Base-by-base conservation (phyloP, 2,888 invertebrate species). In the Andrena flavipes region DNA sequence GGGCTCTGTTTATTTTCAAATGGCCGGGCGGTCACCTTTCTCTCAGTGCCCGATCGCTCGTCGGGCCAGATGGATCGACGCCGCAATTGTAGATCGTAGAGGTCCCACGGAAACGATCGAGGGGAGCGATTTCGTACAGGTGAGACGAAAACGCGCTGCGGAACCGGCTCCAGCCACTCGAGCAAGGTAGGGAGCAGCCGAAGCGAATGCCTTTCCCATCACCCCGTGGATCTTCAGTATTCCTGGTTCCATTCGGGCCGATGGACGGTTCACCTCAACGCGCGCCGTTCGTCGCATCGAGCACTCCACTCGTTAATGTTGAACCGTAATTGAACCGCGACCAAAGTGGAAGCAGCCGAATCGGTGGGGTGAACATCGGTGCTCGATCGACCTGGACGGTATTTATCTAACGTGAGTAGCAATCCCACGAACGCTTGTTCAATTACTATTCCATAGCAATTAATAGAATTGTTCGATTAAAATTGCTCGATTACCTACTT, bases 191-290 rank as follows among this genome's bases (percentile, higher is more conserved):
- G 93, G 92, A 92, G 89, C 88, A 89, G 83, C 81, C 86, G 84
- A 84, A 90, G 91, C 88, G 91, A 91, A 91, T 90, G 91, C 90
- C 92, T 93, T 92, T 92, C 91, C 88, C 92, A 89, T 88, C 86
- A 84, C 84, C 79, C 42, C 81, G 82, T 86, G 86, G 85, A 87
- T 79, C 84, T 81, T 88, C 92, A 93, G 93, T 93, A 88, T 89
- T 91, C 89, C 91, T 89, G 88, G 88, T 91, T 91, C 91, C 88
- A 90, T 87, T 87, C 88, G 87, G 85, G 88, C 89, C 91, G 92
- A 93, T 93, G 92, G 93, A 91, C 89, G 91, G 87, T 87, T 85
- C 88, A 77, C 70, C 79, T 74, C 68, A 42, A 42, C 80, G 84
- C 71, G 84, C 77, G 84, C 70, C 62, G 67, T 80, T 75, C 35